These are phyloP conservation scores for Cetonia aurata DNA, from an alignment of 2,888 invertebrate species.

Conservation along the genomic window DNA sequence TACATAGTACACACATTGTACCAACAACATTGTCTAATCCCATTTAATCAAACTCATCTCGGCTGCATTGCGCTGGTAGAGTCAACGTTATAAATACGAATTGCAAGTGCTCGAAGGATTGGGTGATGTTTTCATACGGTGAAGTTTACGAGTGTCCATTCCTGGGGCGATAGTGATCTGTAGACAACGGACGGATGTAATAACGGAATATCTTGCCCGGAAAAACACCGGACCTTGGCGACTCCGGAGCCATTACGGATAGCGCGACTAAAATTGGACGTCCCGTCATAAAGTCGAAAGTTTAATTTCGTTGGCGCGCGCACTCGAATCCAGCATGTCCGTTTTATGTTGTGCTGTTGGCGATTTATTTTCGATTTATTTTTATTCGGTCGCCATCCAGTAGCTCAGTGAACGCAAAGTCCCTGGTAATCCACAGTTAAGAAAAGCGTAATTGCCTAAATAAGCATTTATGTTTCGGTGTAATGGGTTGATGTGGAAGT, in stretches of 20 bases:
- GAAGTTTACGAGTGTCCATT: slow-evolving; percentile 37
- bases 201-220: slow-evolving; percentile 38
- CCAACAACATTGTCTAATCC: not conserved
- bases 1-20: too few relatives aligned
- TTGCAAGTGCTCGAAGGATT: slow-evolving; percentile 13
- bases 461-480: slow-evolving; percentile 15
- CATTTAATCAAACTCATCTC: slow-evolving; percentile 14
- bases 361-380: slow-evolving; percentile 31
- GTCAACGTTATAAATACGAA: slow-evolving; percentile 8
- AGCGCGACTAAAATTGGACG: slow-evolving; percentile 36
- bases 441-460: slow-evolving; percentile 7
- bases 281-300: slow-evolving; percentile 41
- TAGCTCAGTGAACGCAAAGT: not conserved
- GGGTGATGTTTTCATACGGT: slow-evolving; percentile 31
- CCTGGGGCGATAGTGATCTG: slow-evolving; percentile 40
- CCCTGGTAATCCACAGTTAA: slow-evolving; percentile 5
- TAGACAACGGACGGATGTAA: slow-evolving; percentile 41
- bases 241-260: slow-evolving; percentile 32
- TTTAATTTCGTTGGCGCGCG: slow-evolving; percentile 28
- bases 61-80: slow-evolving; percentile 15
- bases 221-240: slow-evolving; percentile 40
- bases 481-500: not conserved
- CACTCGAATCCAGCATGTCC: slow-evolving; percentile 11
- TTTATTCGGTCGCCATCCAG: slow-evolving; percentile 23
- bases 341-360: slow-evolving; percentile 35